Conservation (phyloP, 2,888 invertebrate genomes). For the Eilema depressum region DNA sequence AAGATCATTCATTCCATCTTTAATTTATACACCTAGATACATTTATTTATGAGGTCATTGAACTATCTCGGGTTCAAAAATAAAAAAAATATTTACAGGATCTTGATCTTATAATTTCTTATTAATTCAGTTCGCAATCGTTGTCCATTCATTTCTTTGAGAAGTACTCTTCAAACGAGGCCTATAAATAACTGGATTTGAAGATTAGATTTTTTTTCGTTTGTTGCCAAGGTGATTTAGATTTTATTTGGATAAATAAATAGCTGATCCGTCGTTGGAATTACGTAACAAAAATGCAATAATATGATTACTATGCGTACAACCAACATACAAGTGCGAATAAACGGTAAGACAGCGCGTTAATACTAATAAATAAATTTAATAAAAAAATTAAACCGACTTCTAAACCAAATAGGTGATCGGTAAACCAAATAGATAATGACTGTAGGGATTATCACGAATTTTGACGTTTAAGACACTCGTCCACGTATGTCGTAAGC, state of each 20-base stretch:
- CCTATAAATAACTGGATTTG: conserved; percentile 6
- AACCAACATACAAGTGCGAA: too few relatives aligned
- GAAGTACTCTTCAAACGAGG: conserved; percentile 17
- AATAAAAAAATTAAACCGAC: too few relatives aligned
- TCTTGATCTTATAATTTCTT: conserved; percentile 31
- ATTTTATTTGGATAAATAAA: neutral
- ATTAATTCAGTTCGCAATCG: conserved; percentile 40
- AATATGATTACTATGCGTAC: too few relatives aligned
- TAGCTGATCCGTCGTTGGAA: neutral
- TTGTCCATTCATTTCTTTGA: conserved; percentile 35
- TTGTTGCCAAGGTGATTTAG: neutral
- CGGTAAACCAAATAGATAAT: too few relatives aligned
- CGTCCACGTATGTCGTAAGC: too few relatives aligned
- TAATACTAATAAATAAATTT: too few relatives aligned
- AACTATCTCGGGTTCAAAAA: conserved; percentile 27
- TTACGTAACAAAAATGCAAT: too few relatives aligned
- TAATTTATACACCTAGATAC: neutral
- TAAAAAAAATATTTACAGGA: conserved; percentile 13
- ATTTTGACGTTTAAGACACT: too few relatives aligned
- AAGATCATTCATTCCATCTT: neutral
- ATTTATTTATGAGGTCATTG: conserved; percentile 40
- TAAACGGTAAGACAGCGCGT: too few relatives aligned
- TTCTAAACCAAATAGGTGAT: too few relatives aligned
- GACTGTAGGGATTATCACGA: too few relatives aligned
- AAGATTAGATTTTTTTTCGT: neutral